Base-by-base conservation (phyloP, 1,140 invertebrate genomes). In the Apis cerana region DNA sequence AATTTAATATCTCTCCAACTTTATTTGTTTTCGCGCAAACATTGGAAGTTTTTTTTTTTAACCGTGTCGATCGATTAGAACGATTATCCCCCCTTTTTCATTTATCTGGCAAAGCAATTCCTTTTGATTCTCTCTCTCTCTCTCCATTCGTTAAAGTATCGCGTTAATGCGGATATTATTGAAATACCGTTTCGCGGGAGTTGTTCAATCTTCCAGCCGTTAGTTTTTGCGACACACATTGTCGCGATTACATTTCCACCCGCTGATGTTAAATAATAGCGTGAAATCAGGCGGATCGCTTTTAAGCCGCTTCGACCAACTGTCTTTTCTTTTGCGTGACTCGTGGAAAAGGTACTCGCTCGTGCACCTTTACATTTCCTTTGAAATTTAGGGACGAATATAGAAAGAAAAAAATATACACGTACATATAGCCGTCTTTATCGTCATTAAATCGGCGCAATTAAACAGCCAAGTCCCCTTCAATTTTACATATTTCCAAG, bases 101-200 rank as follows among this genome's bases (percentile, higher is more conserved):
- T 43, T 43, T 43, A 43, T 43, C 0, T 12, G 9, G 2, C 3
- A 7, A 11, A 68, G 13, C 17, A 12, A 13, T 15, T 19, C 21
- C 13, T 13, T 33, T 33, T 33, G 33, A 4, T 33, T 33, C 33
- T 33, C 33, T 33, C 33, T 43, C 4, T 43, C 4, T 43, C 33
- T 43, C 33, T 43, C 33, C 3, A n/a, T 27, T n/a, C 10, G 15
- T 33, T 5, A 27, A 23, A 64, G 17, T 7, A 23, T 15, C 59
- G 27, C 0, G 61, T 72, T 27, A 33, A 50, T 17, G 59, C 23
- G 1, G 1, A 70, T 19, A 56, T 80, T 72, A 80, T 80, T 75
- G 65, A 75, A 65, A 75, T 74, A 65, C 70, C 78, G 70, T 65
- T 80, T 54, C 78, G 17, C 52, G 3, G 78, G n/a, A 43, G 50